phyloP scores from a whole-genome alignment of 2,888 invertebrate species.

The Willowsia nigromaculata region DNA sequence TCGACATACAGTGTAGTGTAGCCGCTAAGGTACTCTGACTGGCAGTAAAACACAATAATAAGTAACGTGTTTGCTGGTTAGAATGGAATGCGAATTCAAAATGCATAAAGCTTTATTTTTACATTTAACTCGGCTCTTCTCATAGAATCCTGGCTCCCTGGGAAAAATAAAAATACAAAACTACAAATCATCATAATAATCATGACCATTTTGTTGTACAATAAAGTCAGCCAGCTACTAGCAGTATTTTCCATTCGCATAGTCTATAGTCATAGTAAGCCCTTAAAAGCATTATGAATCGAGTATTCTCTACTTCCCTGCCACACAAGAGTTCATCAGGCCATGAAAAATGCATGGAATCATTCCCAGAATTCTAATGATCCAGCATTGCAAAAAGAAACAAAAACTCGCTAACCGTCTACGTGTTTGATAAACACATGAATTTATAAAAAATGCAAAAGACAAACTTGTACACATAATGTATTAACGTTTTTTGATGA shows the following conservation, averaged over 20 bases:
- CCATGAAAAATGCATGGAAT: conserved; percentile 68
- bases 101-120: background rate
- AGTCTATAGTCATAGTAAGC: background rate
- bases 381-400: conserved; percentile 6
- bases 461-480: background rate
- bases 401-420: background rate
- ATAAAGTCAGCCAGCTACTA: background rate
- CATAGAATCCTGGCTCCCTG: background rate
- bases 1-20: too few species aligned
- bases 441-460: background rate
- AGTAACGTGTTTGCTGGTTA: background rate
- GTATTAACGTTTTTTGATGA: too few species aligned
- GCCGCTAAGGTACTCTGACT: background rate
- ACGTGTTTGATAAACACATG: background rate
- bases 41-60: background rate
- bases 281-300: too few species aligned
- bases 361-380: conserved; percentile 63
- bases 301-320: conserved; percentile 5
- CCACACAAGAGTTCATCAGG: conserved; percentile 57
- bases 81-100: conserved; percentile 19
- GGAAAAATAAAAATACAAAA: conserved; percentile 25
- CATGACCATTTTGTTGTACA: conserved; percentile 55
- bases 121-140: background rate
- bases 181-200: conserved; percentile 65
- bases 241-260: background rate